Percentiles rank a stretch among this genome's conserved stretches.
These are phyloP conservation scores for Anoplophora glabripennis DNA, from an alignment of 1,140 invertebrate genomes.

Conservation along the genomic window DNA sequence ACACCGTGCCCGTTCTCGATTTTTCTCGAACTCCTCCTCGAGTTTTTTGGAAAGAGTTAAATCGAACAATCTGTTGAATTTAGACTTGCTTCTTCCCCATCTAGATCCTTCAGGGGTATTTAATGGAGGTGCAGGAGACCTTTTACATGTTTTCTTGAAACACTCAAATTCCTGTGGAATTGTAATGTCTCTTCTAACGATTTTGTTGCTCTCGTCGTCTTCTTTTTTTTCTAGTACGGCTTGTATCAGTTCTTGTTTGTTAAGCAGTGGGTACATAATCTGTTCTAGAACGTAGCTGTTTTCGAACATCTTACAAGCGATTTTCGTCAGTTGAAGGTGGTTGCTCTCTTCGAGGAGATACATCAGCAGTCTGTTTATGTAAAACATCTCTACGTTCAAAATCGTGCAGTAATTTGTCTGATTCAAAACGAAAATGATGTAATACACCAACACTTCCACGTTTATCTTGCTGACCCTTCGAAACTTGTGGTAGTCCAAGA, in stretches of 20 bases:
- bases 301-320: constrained; percentile 44
- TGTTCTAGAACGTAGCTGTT: constrained; percentile 52
- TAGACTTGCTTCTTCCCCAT: constrained; percentile 6
- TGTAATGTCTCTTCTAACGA: constrained; percentile 46
- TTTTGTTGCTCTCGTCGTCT: constrained; percentile 30
- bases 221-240: constrained; percentile 35
- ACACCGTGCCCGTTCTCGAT: constrained; percentile 50
- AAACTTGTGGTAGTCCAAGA: neutral
- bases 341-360: constrained; percentile 42
- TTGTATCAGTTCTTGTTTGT: constrained; percentile 47
- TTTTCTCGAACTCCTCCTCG: constrained; percentile 47
- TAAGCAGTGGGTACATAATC: constrained; percentile 50
- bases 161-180: constrained; percentile 42
- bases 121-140: constrained; percentile 11
- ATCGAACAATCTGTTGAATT: constrained; percentile 21
- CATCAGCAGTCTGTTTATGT: constrained; percentile 40
- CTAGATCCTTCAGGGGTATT: constrained; percentile 33
- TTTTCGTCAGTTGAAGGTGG: constrained; percentile 27
- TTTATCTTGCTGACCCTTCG: neutral
- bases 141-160: constrained; percentile 15
- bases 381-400: constrained; percentile 13
- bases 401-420: neutral
- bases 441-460: neutral
- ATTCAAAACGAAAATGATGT: constrained; percentile 2
- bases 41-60: constrained; percentile 44